Evolutionary conservation across 2,113 vertebrate genomes (phyloP), one percentile per base, ranked within the genome.

Genomic region (Rattus norvegicus): DNA sequence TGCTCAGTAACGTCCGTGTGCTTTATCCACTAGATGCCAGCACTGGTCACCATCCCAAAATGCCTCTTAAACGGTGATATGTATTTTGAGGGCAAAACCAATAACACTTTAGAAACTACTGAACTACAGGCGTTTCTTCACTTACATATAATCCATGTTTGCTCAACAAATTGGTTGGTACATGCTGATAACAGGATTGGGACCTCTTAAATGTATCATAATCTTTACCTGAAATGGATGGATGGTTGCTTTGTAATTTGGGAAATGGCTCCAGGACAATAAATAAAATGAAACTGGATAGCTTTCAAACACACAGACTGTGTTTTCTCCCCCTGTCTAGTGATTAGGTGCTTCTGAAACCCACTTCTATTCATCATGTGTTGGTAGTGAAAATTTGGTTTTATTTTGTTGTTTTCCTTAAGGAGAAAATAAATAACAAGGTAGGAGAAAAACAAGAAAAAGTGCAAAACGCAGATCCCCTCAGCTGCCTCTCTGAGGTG

Each of bases 281-380:
- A 98, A 98, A 98, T 98, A 98, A 98, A 97, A 95, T 95, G 67
- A 97, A 98, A 97, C 8, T 98, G 97, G 97, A 98, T 81, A 73
- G 86, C 65, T 98, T 98, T 97, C 97, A 98, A 98, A 98, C 97
- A 95, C 73, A 98, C 75, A 94, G 95, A 98, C 98, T 97, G 98
- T 59, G 94, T 47, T 49, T 47, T 97, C 93, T 77, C 69, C 92
- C 94, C 96, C 11, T 97, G 96, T 96, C 96, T 93, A 88, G 65
- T 80, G 92, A 98, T 95, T 97, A 12, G 8, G 16, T 86, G 88
- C 54, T 96, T 97, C 87, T 89, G 96, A 97, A 91, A 81, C 86
- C 94, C 63, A 92, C 81, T 97, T 93, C 65, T 14, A 84, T 91
- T 97, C 97, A 95, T 95, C 89, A 79, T 0, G 0, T 36, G 94